Percentiles rank a stretch among this genome's conserved stretches.
Evolutionary conservation across 2,888 invertebrate genomes (phyloP).

Genomic region (Pemphredon lugubris): DNA sequence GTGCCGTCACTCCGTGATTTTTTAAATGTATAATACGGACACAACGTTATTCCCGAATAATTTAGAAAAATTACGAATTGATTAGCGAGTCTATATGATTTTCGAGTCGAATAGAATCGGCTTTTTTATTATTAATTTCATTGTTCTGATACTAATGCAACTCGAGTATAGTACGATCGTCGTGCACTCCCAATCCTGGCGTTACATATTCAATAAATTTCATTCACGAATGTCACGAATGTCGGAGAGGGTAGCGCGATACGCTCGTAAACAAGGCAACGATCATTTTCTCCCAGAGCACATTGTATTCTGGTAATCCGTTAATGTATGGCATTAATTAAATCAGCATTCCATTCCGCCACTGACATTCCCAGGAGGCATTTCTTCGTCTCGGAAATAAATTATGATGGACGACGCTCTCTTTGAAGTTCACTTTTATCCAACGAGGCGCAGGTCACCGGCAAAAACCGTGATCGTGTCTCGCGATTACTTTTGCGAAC

Average conservation of each 20-base stretch:
- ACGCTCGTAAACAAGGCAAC: slow-evolving; percentile 41
- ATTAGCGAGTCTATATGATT: too few species aligned
- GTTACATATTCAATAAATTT: slow-evolving; percentile 47
- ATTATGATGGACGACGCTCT: slow-evolving; percentile 37
- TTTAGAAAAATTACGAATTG: too few species aligned
- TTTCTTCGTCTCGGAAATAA: slow-evolving; percentile 31
- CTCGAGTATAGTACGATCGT: too few species aligned
- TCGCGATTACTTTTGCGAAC: slow-evolving; percentile 10
- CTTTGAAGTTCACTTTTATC: slow-evolving; percentile 23
- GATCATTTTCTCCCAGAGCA: slow-evolving; percentile 7
- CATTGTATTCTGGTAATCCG: slow-evolving; percentile 55
- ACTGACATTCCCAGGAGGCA: slow-evolving; percentile 20
- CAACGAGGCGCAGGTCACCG: background rate
- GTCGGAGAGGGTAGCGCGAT: slow-evolving; percentile 30
- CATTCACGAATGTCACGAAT: slow-evolving; percentile 41
- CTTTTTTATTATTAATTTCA: too few species aligned
- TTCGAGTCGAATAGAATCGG: too few species aligned
- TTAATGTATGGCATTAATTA: slow-evolving; percentile 64
- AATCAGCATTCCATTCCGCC: slow-evolving; percentile 37
- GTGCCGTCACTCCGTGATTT: too few species aligned
- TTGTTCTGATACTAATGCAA: too few species aligned
- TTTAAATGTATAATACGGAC: too few species aligned
- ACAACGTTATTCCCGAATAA: too few species aligned
- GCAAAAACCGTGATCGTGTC: slow-evolving; percentile 30
- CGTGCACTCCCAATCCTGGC: too few species aligned